Evolutionary conservation across 2,888 invertebrate genomes (phyloP).

Genomic region (Aricia artaxerxes): DNA sequence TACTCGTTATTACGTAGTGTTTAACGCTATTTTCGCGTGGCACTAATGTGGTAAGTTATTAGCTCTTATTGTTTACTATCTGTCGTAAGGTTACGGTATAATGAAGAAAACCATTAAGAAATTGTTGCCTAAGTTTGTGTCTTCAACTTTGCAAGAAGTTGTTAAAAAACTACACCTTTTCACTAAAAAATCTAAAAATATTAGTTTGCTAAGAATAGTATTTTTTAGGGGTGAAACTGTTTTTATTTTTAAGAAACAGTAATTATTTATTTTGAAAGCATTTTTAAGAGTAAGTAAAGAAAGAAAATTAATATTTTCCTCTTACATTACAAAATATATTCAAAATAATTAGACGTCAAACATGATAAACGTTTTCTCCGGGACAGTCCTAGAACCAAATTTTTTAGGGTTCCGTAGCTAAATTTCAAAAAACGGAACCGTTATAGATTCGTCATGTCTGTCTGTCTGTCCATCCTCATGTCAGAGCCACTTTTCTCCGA

Average conservation of each 20-base stretch:
- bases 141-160: too few species aligned
- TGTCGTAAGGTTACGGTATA: background rate
- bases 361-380: background rate
- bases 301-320: background rate
- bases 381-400: background rate
- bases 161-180: too few species aligned
- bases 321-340: background rate
- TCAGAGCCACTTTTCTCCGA: too few species aligned
- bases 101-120: conserved; percentile 4
- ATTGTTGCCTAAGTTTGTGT: background rate
- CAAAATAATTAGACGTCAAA: background rate
- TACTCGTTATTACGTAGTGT: background rate
- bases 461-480: too few species aligned
- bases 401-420: too few species aligned
- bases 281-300: background rate
- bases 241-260: too few species aligned
- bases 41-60: conserved; percentile 6
- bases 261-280: too few species aligned
- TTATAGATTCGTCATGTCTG: too few species aligned
- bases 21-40: conserved; percentile 4
- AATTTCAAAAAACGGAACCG: too few species aligned
- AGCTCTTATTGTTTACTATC: conserved; percentile 6
- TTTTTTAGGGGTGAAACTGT: too few species aligned
- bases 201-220: too few species aligned
- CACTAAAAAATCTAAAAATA: too few species aligned